Evolutionary conservation across 1,140 invertebrate genomes (phyloP).

Genomic region (Microplitis demolitor): DNA sequence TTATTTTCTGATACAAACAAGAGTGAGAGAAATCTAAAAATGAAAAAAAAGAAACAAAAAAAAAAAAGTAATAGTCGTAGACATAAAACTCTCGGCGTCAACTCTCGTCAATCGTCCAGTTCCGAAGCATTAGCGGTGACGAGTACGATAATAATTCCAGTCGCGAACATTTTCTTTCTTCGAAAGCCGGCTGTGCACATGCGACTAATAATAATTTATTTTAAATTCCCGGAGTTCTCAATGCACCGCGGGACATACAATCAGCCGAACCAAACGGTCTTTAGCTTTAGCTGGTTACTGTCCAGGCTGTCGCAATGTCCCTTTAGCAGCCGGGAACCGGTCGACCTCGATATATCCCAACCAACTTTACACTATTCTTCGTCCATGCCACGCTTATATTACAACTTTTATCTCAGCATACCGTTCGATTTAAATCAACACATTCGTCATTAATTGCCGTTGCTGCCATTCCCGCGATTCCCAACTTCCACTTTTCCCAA

Average conservation of each 20-base stretch:
- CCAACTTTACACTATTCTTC: too few species aligned
- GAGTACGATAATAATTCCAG: constrained; percentile 27
- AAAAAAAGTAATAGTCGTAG: too few species aligned
- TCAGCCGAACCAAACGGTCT: background rate
- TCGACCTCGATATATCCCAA: constrained; percentile 52
- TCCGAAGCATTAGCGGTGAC: background rate
- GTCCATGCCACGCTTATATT: constrained; percentile 33
- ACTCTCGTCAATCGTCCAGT: constrained; percentile 10
- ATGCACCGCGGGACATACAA: constrained; percentile 20
- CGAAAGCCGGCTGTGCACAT: constrained; percentile 23
- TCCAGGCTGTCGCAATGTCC: constrained; percentile 51
- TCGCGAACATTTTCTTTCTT: constrained; percentile 31
- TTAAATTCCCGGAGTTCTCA: constrained; percentile 41
- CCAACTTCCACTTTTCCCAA: background rate
- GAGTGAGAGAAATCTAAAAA: too few species aligned
- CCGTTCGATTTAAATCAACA: background rate
- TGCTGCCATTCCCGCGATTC: background rate
- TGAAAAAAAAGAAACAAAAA: too few species aligned
- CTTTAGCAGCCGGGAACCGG: constrained; percentile 56
- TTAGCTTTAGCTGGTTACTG: too few species aligned
- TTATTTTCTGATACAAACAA: too few species aligned
- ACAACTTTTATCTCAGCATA: constrained; percentile 10
- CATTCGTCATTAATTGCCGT: background rate
- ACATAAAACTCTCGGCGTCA: background rate
- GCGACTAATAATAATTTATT: constrained; percentile 48